phyloP scores from a whole-genome alignment of 2,797 vertebrate genomes.

The Coluber constrictor region DNA sequence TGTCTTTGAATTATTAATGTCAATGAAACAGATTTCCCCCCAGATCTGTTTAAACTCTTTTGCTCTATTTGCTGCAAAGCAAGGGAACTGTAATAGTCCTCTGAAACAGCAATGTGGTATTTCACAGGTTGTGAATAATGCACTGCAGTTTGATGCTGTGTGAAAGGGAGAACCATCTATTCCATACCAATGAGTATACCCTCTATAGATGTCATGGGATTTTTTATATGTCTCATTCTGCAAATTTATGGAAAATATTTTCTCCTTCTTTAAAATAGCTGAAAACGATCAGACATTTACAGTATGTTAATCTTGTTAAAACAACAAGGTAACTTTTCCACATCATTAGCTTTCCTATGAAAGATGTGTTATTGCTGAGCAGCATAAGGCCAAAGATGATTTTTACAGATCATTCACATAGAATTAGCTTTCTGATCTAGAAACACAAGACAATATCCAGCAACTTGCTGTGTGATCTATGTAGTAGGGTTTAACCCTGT shows the following conservation, averaged over 20 bases:
- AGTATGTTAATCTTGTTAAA: slow-evolving; percentile 38
- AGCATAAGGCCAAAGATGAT: slow-evolving; percentile 15
- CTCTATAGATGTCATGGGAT: slow-evolving; percentile 26
- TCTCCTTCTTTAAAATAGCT: slow-evolving; percentile 40
- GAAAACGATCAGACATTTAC: slow-evolving; percentile 51
- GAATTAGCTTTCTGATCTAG: background rate
- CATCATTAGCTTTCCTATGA: slow-evolving; percentile 42
- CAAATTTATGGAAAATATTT: slow-evolving; percentile 58
- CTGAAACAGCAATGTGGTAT: slow-evolving; percentile 34
- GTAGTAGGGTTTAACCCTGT: background rate
- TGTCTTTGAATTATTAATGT: slow-evolving; percentile 43
- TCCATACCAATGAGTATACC: slow-evolving; percentile 44
- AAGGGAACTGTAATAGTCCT: slow-evolving; percentile 42
- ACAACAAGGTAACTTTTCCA: slow-evolving; percentile 41
- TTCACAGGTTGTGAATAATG: slow-evolving; percentile 65
- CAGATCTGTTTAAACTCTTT: slow-evolving; percentile 40
- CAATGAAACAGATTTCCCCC: slow-evolving; percentile 27
- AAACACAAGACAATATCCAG: background rate
- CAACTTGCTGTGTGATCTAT: background rate
- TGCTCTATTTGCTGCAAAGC: slow-evolving; percentile 41
- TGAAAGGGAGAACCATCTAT: slow-evolving; percentile 41
- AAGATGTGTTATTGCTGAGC: background rate
- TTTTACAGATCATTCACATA: background rate
- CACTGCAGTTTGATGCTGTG: slow-evolving; percentile 44
- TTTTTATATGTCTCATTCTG: slow-evolving; percentile 59